Evolutionary conservation across 2,113 vertebrate genomes (phyloP).

Genomic region (Perccottus glenii): DNA sequence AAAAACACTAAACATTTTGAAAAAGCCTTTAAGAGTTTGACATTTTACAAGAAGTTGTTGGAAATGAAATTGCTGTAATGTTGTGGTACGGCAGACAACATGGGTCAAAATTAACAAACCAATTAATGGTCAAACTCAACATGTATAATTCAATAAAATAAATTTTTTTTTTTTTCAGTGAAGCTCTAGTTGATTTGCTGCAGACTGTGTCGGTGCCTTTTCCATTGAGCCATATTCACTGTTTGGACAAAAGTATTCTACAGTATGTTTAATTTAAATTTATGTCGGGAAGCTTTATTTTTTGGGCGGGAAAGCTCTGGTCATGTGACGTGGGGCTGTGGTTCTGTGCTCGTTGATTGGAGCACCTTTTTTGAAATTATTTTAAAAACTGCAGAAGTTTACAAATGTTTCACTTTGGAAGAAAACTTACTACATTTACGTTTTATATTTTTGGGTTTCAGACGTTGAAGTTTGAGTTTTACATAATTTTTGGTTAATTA

Average conservation of each 20-base stretch:
- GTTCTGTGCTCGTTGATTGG: conserved; percentile 33
- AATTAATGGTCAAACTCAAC: no score
- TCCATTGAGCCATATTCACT: conserved; percentile 26
- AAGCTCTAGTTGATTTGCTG: background rate
- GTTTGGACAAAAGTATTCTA: conserved; percentile 44
- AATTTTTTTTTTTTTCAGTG: background rate
- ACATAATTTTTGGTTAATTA: no score
- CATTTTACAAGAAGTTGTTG: no score
- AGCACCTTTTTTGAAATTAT: conserved; percentile 15
- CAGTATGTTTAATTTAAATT: background rate
- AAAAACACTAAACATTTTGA: no score
- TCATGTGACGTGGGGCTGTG: background rate
- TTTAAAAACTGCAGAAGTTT: conserved; percentile 13
- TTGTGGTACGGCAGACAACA: no score
- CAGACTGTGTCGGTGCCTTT: conserved; percentile 57
- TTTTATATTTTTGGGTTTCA: no score
- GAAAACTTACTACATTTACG: background rate
- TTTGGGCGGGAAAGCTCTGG: background rate
- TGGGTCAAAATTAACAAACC: no score
- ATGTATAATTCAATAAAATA: no score
- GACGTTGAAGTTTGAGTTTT: no score
- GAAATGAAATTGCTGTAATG: no score
- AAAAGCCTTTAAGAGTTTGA: no score
- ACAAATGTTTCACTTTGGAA: background rate
- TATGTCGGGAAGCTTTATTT: background rate